Evolutionary conservation across 2,113 vertebrate species (phyloP).

Genomic region (Seriola rivoliana): DNA sequence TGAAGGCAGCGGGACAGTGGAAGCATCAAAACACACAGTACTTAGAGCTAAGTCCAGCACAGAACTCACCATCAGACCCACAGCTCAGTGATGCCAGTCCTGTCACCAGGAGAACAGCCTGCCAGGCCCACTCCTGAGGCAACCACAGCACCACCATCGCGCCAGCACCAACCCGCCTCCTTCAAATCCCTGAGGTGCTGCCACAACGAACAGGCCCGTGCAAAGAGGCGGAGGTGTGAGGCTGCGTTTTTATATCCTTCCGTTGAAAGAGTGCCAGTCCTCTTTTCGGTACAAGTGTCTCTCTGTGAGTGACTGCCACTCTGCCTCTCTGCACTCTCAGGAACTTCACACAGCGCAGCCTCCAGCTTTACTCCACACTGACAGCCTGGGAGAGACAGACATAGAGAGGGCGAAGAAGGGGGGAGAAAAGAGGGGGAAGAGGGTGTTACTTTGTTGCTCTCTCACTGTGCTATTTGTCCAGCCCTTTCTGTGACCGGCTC

Average conservation of each 20-base stretch:
- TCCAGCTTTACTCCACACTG: conserved; percentile 79
- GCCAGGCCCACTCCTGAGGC: conserved; percentile 65
- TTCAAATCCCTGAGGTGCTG: conserved; percentile 69
- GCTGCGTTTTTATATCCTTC: conserved; percentile 53
- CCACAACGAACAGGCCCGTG: conserved; percentile 42
- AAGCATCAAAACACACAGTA: conserved; percentile 16
- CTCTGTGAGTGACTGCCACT: conserved; percentile 57
- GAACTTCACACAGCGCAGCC: conserved; percentile 73
- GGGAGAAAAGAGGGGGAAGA: conserved; percentile 46
- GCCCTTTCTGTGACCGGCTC: conserved; percentile 57
- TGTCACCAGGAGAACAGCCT: conserved; percentile 79
- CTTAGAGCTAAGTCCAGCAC: not conserved
- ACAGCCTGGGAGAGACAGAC: conserved; percentile 81
- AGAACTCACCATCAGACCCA: conserved; percentile 86
- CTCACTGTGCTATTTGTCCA: conserved; percentile 74
- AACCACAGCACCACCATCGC: conserved; percentile 62
- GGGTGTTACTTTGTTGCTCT: conserved; percentile 79
- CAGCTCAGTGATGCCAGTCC: conserved; percentile 75
- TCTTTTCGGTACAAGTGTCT: conserved; percentile 46
- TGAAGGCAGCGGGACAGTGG: not conserved
- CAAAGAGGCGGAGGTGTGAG: conserved; percentile 43
- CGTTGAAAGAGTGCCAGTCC: conserved; percentile 22
- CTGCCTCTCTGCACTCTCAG: conserved; percentile 52
- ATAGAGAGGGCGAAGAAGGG: conserved; percentile 64
- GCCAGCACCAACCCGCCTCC: conserved; percentile 50